These are phyloP conservation scores for Ericerus pela DNA, from an alignment of 1,140 invertebrate genomes.

Conservation along the genomic window DNA sequence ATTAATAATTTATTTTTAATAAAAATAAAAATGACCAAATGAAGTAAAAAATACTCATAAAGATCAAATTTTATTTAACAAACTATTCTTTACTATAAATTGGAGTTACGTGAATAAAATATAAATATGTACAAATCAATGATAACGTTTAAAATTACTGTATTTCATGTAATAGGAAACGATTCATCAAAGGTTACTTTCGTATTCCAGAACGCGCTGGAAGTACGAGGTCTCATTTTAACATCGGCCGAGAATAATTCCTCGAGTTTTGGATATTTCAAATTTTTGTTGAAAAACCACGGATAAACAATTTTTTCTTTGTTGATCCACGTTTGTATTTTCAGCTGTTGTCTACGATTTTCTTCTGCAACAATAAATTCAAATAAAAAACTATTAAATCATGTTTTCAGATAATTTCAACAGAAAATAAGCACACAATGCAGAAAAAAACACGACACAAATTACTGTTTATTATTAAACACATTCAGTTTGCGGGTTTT, in stretches of 20 bases:
- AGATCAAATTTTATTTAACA: too few relatives aligned
- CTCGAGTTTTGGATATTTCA: not conserved
- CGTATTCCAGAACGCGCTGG: not conserved
- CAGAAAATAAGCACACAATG: too few relatives aligned
- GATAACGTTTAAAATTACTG: too few relatives aligned
- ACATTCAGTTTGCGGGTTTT: too few relatives aligned
- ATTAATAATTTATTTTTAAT: too few relatives aligned
- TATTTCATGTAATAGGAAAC: not conserved
- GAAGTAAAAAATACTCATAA: too few relatives aligned
- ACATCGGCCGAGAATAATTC: not conserved
- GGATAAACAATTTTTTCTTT: not conserved
- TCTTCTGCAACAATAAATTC: not conserved
- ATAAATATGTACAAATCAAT: too few relatives aligned
- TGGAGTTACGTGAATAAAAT: too few relatives aligned
- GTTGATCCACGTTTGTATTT: not conserved
- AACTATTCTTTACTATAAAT: too few relatives aligned
- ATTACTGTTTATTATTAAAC: too few relatives aligned
- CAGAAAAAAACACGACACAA: too few relatives aligned
- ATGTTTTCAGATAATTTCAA: not conserved
- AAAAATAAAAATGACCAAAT: too few relatives aligned
- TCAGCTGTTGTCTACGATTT: not conserved
- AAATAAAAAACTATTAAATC: not conserved
- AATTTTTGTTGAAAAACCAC: not conserved
- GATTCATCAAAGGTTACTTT: not conserved
- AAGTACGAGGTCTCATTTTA: not conserved